These are phyloP conservation scores for Meriones psammophilus DNA, from an alignment of 2,797 vertebrate species.

Conservation along the genomic window DNA sequence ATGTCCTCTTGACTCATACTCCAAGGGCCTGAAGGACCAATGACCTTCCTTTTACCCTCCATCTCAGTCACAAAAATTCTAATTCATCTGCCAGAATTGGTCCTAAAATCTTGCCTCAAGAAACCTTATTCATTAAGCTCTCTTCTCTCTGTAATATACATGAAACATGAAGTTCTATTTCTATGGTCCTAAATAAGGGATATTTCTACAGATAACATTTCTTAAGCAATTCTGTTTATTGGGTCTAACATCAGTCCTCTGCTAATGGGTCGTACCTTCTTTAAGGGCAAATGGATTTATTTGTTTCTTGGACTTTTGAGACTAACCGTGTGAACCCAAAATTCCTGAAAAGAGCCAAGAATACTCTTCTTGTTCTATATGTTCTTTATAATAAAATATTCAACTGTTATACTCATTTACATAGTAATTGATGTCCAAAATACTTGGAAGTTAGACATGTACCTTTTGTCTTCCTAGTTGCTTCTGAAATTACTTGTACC, in stretches of 20 bases:
- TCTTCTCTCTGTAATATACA: not conserved
- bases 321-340: not conserved
- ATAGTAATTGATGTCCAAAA: constrained; percentile 38
- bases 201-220: not conserved
- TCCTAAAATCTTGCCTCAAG: not conserved
- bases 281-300: not conserved
- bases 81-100: constrained; percentile 22
- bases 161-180: not conserved
- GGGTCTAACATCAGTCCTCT: constrained; percentile 2
- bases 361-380: not conserved
- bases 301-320: constrained; percentile 33
- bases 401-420: not conserved
- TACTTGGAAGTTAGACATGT: not conserved
- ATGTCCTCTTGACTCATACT: constrained; percentile 16
- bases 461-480: constrained; percentile 22
- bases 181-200: not conserved
- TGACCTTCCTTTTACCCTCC: not conserved
- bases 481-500: not conserved
- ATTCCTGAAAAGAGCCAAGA: not conserved
- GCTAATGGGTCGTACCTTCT: not conserved
- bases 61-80: constrained; percentile 24
- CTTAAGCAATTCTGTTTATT: not conserved
- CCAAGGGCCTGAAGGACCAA: not conserved
- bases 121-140: not conserved
- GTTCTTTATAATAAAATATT: constrained; percentile 41